Evolutionary conservation across 2,113 vertebrate genomes (phyloP).

Genomic region (Tauraco erythrolophus): DNA sequence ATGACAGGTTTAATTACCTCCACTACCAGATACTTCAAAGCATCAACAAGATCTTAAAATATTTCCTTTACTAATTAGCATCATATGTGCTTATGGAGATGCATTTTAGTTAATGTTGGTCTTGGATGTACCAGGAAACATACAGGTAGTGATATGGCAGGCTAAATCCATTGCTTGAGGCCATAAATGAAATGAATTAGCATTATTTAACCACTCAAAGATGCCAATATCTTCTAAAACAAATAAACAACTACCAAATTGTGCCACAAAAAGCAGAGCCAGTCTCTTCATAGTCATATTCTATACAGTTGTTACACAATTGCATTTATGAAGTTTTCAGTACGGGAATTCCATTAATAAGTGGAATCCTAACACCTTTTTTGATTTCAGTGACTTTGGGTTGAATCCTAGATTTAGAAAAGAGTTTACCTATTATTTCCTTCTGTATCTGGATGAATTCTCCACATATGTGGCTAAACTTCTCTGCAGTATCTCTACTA

Average conservation of each 20-base stretch:
- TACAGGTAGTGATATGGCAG: neutral
- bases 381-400: fast-evolving
- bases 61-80: neutral
- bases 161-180: neutral
- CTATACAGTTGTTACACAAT: neutral
- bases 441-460: neutral
- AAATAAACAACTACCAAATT: neutral
- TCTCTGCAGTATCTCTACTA: neutral
- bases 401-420: neutral
- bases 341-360: neutral
- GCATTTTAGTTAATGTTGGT: neutral
- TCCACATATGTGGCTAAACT: neutral
- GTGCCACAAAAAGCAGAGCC: neutral
- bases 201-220: neutral
- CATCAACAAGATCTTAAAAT: neutral
- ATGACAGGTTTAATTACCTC: neutral
- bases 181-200: neutral
- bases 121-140: neutral
- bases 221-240: neutral
- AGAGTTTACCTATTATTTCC: neutral
- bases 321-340: neutral
- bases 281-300: neutral
- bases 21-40: neutral
- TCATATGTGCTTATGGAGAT: neutral
- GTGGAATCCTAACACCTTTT: neutral